Percentiles rank a stretch among this genome's conserved stretches.
Evolutionary conservation across 2,888 invertebrate species (phyloP).

Genomic region (Apoda limacodes): DNA sequence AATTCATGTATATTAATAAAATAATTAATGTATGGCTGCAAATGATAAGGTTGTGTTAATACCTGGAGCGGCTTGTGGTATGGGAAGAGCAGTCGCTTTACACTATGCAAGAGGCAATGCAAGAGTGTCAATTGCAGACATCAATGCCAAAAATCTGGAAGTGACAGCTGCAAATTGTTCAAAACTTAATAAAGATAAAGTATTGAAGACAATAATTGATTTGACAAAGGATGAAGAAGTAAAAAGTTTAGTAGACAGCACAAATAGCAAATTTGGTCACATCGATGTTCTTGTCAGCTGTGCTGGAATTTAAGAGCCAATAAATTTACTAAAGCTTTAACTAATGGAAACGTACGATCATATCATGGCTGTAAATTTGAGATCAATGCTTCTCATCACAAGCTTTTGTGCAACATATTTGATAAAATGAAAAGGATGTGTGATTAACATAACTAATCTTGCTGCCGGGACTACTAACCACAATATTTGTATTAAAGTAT

Average conservation of each 20-base stretch:
- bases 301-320: constrained; percentile 11
- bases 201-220: constrained; percentile 14
- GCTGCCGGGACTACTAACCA: too few relatives aligned
- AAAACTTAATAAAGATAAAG: constrained; percentile 5
- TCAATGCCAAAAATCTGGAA: constrained; percentile 71
- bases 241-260: constrained; percentile 10
- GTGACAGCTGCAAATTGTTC: constrained; percentile 42
- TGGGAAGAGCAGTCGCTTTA: constrained; percentile 71
- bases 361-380: constrained; percentile 12
- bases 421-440: constrained; percentile 18
- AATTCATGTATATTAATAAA: too few relatives aligned
- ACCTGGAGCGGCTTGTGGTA: constrained; percentile 65
- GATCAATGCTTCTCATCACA: constrained; percentile 12
- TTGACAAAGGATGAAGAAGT: constrained; percentile 15
- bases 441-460: constrained; percentile 21
- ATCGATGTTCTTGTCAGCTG: constrained; percentile 19
- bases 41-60: constrained; percentile 32
- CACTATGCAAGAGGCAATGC: constrained; percentile 71
- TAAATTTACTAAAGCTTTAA: constrained; percentile 5
- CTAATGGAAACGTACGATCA: constrained; percentile 11
- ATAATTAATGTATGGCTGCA: too few relatives aligned
- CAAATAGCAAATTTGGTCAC: constrained; percentile 12
- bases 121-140: constrained; percentile 66
- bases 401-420: constrained; percentile 14
- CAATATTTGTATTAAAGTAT: constrained; percentile 9